phyloP scores from a whole-genome alignment of 2,888 invertebrate genomes.

The Drosophila diplacantha region DNA sequence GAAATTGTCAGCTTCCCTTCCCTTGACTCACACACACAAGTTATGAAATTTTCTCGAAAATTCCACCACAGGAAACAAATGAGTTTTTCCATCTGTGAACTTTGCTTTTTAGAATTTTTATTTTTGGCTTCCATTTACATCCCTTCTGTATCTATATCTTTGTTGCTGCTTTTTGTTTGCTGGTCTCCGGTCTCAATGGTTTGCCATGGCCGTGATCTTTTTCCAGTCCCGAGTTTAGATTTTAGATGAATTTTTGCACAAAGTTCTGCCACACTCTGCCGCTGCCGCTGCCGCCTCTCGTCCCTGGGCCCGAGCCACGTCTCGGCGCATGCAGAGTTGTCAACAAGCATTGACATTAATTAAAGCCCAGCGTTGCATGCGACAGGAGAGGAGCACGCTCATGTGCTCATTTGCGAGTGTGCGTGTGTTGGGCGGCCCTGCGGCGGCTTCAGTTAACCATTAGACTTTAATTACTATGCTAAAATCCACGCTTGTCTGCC shows the following conservation, averaged over 20 bases:
- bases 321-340: conserved; percentile 51
- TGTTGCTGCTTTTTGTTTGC: conserved; percentile 5
- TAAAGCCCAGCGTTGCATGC: conserved; percentile 65
- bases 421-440: conserved; percentile 26
- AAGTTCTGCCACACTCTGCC: conserved; percentile 14
- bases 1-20: conserved; percentile 11
- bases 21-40: not conserved
- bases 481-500: conserved; percentile 62
- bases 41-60: conserved; percentile 19
- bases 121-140: conserved; percentile 10
- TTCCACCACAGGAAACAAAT: conserved; percentile 16
- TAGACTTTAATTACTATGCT: conserved; percentile 67
- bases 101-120: conserved; percentile 18
- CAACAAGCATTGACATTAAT: conserved; percentile 68
- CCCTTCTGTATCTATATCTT: not conserved
- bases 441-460: conserved; percentile 59
- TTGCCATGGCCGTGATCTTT: conserved; percentile 29
- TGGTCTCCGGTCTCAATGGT: conserved; percentile 8
- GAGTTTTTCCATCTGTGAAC: conserved; percentile 13
- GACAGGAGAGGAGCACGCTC: conserved; percentile 15
- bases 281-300: not conserved
- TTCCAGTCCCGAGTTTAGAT: conserved; percentile 11
- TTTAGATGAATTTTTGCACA: conserved; percentile 20
- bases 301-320: not conserved
- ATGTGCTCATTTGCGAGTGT: conserved; percentile 30